Evolutionary conservation across 2,888 invertebrate genomes (phyloP), one percentile per base, ranked within the genome.

Genomic region (Tethea ocularis): DNA sequence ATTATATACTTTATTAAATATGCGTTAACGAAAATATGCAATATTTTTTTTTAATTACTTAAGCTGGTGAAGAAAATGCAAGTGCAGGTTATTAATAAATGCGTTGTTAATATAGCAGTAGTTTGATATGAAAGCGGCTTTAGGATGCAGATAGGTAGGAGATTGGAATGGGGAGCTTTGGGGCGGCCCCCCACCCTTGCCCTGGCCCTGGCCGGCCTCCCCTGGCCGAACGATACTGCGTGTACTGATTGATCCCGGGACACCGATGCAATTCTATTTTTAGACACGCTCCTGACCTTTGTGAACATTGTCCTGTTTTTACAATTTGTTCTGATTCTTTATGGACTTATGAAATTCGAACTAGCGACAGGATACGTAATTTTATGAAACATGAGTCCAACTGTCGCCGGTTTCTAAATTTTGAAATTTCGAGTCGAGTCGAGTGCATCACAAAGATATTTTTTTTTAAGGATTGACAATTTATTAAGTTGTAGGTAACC

Each of bases 131-230:
- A 46, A 17, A 1, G 46, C 20, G 20, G 46, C 46, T 10, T 20
- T 20, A 20, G 7, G 46, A 46, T 46, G 46, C 46, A 46, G 2
- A 20, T 17, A 20, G 17, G 20, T 10, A 20, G 46, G 10, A 1
- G 3, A 46, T 0, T 46, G 20, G 46, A 20, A 20, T 46, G 46
- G 46, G 54, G 5, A 15, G 54, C 1, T 11, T 10, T 5, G 20
- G 54, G 54, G n/a, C n/a, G n/a, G n/a, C n/a, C 5, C 6, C 38
- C 38, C n/a, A 4, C 38, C n/a, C 10, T n/a, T n/a, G 38, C 38
- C n/a, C n/a, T 7, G 38, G n/a, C 38, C n/a, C 6, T 38, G 38
- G n/a, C 8, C 33, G 13, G 55, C 60, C 57, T 52, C 60, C 60
- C n/a, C 41, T 54, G 33, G 41, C 56, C 38, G n/a, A 38, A 55